Conservation (phyloP, 2,113 vertebrate genomes). For the Ctenomys sociabilis region DNA sequence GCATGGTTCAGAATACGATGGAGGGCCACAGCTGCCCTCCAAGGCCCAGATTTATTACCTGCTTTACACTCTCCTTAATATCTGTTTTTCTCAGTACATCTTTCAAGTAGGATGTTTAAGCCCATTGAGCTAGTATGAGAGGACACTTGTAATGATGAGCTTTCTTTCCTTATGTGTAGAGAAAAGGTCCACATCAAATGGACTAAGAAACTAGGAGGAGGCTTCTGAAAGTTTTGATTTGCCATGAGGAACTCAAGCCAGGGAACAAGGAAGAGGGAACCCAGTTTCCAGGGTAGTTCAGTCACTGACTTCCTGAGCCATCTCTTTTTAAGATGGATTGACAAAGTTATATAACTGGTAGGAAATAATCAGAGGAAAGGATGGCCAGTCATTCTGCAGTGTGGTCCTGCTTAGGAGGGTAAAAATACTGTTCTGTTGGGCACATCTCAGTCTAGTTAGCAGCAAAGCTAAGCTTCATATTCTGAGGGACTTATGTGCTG, state of each 20-base stretch:
- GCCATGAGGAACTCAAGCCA: background rate
- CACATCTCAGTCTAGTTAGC: background rate
- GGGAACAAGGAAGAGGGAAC: no score
- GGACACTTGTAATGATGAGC: background rate
- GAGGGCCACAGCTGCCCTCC: background rate
- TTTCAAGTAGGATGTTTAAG: background rate
- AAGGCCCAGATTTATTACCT: background rate
- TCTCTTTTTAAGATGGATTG: background rate
- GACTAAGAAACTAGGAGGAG: no score
- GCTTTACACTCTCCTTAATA: background rate
- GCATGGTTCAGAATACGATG: background rate
- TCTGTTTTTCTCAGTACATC: background rate
- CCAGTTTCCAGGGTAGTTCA: background rate
- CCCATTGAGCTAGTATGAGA: background rate
- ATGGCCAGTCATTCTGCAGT: background rate
- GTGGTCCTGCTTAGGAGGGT: background rate
- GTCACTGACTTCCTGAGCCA: background rate
- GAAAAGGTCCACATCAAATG: background rate
- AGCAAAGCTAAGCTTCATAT: background rate
- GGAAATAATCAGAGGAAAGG: background rate
- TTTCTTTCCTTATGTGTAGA: background rate
- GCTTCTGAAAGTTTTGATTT: background rate
- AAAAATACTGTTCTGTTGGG: background rate
- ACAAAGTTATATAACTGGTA: background rate
- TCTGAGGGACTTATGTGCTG: background rate